phyloP scores from a whole-genome alignment of 2,797 vertebrate species.

The Hephaestus fuliginosus region DNA sequence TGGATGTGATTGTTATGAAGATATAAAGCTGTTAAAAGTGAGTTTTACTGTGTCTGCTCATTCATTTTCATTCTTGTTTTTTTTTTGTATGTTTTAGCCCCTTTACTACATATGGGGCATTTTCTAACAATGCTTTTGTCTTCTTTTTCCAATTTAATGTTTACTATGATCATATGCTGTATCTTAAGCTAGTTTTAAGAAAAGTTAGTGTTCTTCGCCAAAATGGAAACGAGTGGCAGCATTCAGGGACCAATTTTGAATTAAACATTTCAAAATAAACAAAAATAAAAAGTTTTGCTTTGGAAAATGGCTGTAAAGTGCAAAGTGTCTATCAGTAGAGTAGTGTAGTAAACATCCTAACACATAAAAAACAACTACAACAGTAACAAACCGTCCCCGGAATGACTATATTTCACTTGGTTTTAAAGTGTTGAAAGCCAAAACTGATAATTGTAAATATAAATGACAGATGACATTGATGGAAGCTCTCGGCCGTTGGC shows the following conservation, averaged over 20 bases:
- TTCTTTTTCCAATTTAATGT: background rate
- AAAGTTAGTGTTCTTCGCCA: background rate
- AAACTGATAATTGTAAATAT: constrained; percentile 17
- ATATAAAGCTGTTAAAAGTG: constrained; percentile 1
- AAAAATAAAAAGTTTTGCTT: background rate
- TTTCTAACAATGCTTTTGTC: background rate
- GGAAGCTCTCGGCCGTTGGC: background rate
- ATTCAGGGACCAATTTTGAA: constrained; percentile 16
- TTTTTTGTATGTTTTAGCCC: background rate
- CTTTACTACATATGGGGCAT: background rate
- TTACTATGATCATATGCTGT: background rate
- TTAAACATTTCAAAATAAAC: constrained; percentile 16
- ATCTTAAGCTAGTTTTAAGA: background rate
- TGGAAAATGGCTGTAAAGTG: constrained; percentile 17
- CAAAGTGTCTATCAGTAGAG: background rate
- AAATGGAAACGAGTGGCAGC: constrained; percentile 15
- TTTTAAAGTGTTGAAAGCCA: constrained; percentile 1
- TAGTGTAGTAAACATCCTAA: background rate
- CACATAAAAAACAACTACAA: background rate
- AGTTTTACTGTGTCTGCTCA: background rate
- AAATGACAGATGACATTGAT: constrained; percentile 27
- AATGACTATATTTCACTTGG: background rate
- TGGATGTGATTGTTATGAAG: constrained; percentile 40
- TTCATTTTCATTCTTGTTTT: background rate
- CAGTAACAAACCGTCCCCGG: background rate